Conservation (phyloP, 2,113 vertebrate genomes). For the Otus sunia region DNA sequence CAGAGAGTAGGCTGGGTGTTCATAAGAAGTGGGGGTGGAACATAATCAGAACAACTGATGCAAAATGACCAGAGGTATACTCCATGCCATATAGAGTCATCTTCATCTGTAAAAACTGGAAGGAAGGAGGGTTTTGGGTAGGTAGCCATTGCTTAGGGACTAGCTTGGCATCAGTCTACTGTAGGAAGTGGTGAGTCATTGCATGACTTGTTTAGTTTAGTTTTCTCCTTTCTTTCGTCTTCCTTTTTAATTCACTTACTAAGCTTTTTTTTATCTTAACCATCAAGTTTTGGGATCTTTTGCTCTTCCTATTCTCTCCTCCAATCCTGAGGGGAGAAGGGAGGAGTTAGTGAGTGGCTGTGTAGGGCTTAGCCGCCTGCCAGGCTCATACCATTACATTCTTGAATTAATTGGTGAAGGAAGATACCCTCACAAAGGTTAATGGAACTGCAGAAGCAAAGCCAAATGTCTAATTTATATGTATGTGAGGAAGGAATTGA, state of each 20-base stretch:
- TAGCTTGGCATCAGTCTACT: accelerated
- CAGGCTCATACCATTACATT: neutral
- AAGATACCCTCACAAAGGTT: slow-evolving; percentile 6
- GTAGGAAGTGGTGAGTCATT: neutral
- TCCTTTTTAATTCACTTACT: neutral
- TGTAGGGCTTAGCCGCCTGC: neutral
- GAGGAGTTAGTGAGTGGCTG: neutral
- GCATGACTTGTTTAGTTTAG: neutral
- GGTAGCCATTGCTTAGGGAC: neutral
- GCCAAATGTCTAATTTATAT: neutral
- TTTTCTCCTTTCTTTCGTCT: neutral
- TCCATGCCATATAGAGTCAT: neutral
- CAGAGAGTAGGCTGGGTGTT: accelerated
- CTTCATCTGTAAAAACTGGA: neutral
- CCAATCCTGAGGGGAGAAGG: neutral
- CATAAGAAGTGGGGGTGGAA: neutral
- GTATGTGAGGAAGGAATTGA: neutral
- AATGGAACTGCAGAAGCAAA: slow-evolving; percentile 17
- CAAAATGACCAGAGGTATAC: neutral
- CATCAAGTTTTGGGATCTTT: neutral
- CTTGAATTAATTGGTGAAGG: neutral
- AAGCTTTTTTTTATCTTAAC: neutral
- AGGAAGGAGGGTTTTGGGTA: neutral
- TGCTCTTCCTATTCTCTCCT: neutral
- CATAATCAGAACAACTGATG: neutral